Percentiles rank a stretch among this genome's conserved stretches.
Conservation (phyloP, 2,113 vertebrate species). For the Podilymbus podiceps region DNA sequence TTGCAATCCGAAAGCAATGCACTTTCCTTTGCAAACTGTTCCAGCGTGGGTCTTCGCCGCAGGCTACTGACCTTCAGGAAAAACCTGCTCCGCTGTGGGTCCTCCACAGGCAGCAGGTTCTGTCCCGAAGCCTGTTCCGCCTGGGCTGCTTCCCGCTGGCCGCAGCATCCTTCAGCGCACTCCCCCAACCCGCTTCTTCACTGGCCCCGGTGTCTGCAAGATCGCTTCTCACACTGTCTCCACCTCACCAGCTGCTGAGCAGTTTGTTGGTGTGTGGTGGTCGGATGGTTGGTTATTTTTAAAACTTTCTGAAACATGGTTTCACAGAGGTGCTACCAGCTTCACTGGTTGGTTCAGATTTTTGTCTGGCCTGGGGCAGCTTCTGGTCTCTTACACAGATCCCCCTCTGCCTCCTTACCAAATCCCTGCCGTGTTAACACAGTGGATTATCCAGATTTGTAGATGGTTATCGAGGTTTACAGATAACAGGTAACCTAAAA, state of each 20-base stretch:
- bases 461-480: neutral
- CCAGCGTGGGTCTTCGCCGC: no score
- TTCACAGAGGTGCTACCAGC: neutral
- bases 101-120: neutral
- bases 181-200: accelerated
- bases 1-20: neutral
- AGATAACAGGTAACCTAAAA: neutral
- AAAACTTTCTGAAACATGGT: neutral
- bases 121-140: neutral
- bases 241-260: neutral
- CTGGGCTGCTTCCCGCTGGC: neutral
- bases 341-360: neutral
- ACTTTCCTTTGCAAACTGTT: neutral
- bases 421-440: neutral
- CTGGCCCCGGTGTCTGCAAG: neutral
- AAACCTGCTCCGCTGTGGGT: neutral
- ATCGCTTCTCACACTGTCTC: neutral
- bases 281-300: neutral
- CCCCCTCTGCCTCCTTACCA: neutral
- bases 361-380: neutral
- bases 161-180: neutral
- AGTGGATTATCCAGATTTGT: neutral
- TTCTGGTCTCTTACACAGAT: neutral
- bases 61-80: neutral
- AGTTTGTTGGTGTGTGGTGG: neutral